phyloP scores from a whole-genome alignment of 2,888 invertebrate genomes.

The Himalopsyche anomala region DNA sequence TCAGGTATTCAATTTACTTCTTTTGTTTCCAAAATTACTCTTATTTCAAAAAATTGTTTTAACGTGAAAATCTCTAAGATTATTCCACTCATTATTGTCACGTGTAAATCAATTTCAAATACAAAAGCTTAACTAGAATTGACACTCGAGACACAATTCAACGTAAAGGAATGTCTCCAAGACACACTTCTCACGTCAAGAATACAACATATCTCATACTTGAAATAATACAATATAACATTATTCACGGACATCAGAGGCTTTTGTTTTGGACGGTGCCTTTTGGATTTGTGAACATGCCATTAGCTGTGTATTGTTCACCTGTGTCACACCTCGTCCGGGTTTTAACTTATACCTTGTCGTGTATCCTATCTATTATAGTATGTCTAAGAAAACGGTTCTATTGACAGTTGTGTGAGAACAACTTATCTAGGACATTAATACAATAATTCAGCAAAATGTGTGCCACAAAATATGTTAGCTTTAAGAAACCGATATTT shows the following conservation, averaged over 20 bases:
- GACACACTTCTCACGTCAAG: background rate
- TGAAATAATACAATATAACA: slow-evolving; percentile 15
- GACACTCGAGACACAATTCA: background rate
- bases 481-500: no score
- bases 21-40: no score
- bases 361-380: background rate
- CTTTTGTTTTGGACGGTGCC: slow-evolving; percentile 1
- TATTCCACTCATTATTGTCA: background rate
- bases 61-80: no score
- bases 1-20: no score
- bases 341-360: background rate
- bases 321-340: background rate
- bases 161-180: background rate
- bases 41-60: no score
- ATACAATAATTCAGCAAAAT: no score
- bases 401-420: background rate
- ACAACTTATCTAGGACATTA: background rate
- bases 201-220: background rate
- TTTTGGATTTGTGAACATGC: slow-evolving; percentile 18
- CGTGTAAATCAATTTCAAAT: background rate
- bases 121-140: background rate
- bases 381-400: background rate
- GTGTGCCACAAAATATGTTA: no score
- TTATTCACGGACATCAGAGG: background rate
- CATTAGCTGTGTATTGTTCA: slow-evolving; percentile 17